Conservation (phyloP, 1,140 invertebrate species). For the Hylaeus anthracinus region DNA sequence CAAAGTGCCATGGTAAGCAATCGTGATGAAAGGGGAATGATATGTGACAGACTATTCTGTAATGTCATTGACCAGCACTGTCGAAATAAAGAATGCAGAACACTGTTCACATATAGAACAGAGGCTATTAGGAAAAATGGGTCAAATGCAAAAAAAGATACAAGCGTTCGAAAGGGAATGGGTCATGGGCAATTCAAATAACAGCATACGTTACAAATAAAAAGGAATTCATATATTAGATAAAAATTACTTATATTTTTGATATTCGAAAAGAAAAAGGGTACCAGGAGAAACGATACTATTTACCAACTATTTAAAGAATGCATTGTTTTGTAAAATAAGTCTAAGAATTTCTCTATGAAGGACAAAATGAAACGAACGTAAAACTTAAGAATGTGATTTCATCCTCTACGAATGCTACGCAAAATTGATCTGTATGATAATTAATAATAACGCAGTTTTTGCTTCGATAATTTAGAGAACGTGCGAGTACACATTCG, state of each 20-base stretch:
- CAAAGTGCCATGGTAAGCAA: background rate
- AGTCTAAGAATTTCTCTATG: background rate
- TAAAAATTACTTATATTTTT: background rate
- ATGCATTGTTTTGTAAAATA: background rate
- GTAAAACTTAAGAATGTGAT: background rate
- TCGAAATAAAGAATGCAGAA: constrained; percentile 39
- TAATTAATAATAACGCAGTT: background rate
- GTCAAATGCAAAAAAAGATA: constrained; percentile 41
- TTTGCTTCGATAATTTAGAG: background rate
- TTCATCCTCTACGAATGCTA: background rate
- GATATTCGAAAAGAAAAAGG: background rate
- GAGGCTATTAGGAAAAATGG: constrained; percentile 54
- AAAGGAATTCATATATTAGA: background rate
- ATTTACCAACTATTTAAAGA: background rate
- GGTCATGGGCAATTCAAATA: constrained; percentile 28
- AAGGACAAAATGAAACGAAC: background rate
- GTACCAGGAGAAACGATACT: background rate
- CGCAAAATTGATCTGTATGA: background rate
- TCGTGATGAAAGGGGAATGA: background rate
- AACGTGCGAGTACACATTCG: background rate
- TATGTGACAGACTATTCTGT: background rate
- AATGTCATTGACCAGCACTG: constrained; percentile 17
- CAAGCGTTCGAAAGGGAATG: constrained; percentile 18
- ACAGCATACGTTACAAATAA: background rate
- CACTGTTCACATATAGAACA: constrained; percentile 54